Base-by-base conservation (phyloP, 2,113 vertebrate species). In the Equus przewalskii region DNA sequence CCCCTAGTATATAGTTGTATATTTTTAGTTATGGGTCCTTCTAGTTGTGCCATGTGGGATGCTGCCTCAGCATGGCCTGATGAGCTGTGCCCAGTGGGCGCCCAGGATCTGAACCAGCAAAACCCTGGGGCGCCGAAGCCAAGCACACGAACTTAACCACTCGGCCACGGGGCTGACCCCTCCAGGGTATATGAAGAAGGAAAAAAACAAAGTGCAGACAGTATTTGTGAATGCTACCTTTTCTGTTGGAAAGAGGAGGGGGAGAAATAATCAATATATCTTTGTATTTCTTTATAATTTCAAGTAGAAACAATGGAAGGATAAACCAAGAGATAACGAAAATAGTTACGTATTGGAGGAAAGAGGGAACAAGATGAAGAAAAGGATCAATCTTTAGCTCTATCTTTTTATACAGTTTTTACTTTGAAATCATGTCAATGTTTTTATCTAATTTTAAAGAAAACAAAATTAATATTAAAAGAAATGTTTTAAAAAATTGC, bases 401-500 rank as follows among this genome's bases (percentile, higher is more conserved):
- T 54, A 28, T 89, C 49, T 86, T 79, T 16, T 56, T 36, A 75
- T 41, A 28, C 49, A 58, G 26, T 33, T 88, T 70, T 84, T 83
- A 64, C 18, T 36, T 60, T 95, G 70, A 91, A 95, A 54, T 54
- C 36, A 41, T 12, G 30, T 49, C 76, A 72, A 76, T 82, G 4
- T 51, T 75, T 70, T 60, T 51, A 87, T 41, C 7, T 54, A 51
- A 93, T 75, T 81, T 49, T 64, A 33, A 70, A 78, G 24, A 80
- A 88, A 92, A 87, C 15, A 73, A 64, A 94, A 83, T 87, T 73
- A 51, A 73, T 94, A 90, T 44, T 49, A 49, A 81, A 87, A 64
- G 9, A 76, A 76, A 67, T 64, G 33, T 62, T 56, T 72, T 14
- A 54, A 16, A 18, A 80, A 70, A 72, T 30, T 75, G 56, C 13